Conservation (phyloP, 2,888 invertebrate species). For the Agonum fuliginosum region DNA sequence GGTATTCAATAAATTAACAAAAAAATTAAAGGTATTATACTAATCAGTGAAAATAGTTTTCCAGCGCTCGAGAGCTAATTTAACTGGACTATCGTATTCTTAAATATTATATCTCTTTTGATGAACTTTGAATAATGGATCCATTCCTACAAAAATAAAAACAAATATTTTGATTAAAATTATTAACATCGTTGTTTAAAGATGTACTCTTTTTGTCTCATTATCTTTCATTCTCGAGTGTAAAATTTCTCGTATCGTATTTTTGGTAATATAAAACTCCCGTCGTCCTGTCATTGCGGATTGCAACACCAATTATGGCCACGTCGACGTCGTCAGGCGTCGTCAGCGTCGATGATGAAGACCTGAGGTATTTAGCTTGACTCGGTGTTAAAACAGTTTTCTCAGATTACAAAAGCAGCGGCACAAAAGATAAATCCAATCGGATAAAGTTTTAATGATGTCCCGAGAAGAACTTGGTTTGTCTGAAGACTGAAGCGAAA, state of each 20-base stretch:
- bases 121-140: no score
- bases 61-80: no score
- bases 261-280: slow-evolving; percentile 2
- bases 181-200: no score
- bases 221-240: neutral
- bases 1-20: no score
- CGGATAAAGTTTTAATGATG: slow-evolving; percentile 60
- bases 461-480: slow-evolving; percentile 47
- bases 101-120: no score
- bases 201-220: neutral
- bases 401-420: slow-evolving; percentile 55
- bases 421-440: slow-evolving; percentile 58
- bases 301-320: neutral
- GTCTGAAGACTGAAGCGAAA: neutral
- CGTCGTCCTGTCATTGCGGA: neutral
- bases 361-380: slow-evolving; percentile 32
- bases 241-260: neutral
- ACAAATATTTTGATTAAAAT: no score
- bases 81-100: no score
- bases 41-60: no score
- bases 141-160: neutral
- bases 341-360: neutral
- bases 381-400: slow-evolving; percentile 53
- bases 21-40: no score
- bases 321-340: neutral